phyloP scores from a whole-genome alignment of 2,797 vertebrate species.

The Crocidura indochinensis region DNA sequence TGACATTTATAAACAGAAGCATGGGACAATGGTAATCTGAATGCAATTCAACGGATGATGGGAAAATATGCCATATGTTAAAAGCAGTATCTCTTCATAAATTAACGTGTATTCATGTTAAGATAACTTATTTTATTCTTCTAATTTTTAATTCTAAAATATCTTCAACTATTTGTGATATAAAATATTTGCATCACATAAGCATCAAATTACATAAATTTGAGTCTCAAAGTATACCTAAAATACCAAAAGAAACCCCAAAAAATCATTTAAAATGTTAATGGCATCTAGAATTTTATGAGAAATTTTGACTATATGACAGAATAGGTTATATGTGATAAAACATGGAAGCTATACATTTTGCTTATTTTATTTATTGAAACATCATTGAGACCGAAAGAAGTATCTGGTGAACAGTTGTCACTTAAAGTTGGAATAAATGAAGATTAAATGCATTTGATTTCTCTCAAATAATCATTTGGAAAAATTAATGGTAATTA shows the following conservation, averaged over 20 bases:
- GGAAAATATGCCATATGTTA: slow-evolving; percentile 19
- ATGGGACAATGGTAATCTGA: neutral
- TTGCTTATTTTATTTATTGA: neutral
- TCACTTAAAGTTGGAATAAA: slow-evolving; percentile 2
- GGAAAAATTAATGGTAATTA: neutral
- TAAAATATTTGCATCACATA: neutral
- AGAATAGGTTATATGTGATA: neutral
- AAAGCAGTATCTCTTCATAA: neutral
- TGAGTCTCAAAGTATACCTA: neutral
- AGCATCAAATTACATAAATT: neutral
- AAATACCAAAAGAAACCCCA: too few species aligned
- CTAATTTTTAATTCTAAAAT: slow-evolving; percentile 34
- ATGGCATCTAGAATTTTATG: neutral
- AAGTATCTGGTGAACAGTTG: neutral
- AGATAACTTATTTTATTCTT: slow-evolving; percentile 15
- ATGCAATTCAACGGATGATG: slow-evolving; percentile 21
- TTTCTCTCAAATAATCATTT: slow-evolving; percentile 44
- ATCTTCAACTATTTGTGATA: slow-evolving; percentile 48
- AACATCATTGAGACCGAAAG: neutral
- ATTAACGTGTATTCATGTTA: neutral
- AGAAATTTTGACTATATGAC: neutral
- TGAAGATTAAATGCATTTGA: slow-evolving; percentile 6
- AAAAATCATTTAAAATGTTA: neutral
- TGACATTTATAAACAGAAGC: slow-evolving; percentile 25
- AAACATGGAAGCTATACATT: neutral